Base-by-base conservation (phyloP, 1,140 invertebrate species). In the Goniozus legneri region DNA sequence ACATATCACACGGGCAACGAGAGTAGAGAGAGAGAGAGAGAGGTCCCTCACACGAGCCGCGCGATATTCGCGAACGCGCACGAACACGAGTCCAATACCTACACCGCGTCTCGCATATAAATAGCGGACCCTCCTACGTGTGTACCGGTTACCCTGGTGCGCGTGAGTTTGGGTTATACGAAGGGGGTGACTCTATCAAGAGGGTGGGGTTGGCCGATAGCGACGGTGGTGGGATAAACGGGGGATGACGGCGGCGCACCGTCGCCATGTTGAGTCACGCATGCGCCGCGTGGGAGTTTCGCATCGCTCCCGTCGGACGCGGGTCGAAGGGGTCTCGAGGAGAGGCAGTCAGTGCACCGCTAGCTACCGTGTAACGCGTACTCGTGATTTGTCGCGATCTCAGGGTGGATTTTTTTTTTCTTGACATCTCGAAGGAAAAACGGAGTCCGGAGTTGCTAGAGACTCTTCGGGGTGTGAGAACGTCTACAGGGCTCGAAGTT, bases 241-340 rank as follows among this genome's bases (percentile, higher is more conserved):
- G n/a, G 38, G 21, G 50, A 15, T 56, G 60, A 52, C 40, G 56
- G 66, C 66, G 71, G 65, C 66, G 68, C 71, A 69, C 54, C 58
- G 56, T 58, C 60, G 54, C 56, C 50, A 40, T 50, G 40, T 43
- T 47, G 50, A 50, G 37, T 41, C 49, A 63, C 71, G 71, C 71
- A 71, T 72, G 71, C 73, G 67, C 64, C 50, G 39, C 56, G 50
- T 51, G 44, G 50, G 55, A 65, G 58, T 64, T 55, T 58, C 62
- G 62, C 67, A 55, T 64, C 62, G 63, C 34, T 71, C 60, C 67
- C 50, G 71, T 64, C 62, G 63, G 38, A 71, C 60, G 67, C 50
- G 71, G 71, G 69, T 72, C 69, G 71, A 73, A 73, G 59, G n/a
- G n/a, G n/a, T n/a, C n/a, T n/a, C n/a, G 68, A 64, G 65, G 61